Conservation (phyloP, 2,113 vertebrate genomes). For the Rhea americana region DNA sequence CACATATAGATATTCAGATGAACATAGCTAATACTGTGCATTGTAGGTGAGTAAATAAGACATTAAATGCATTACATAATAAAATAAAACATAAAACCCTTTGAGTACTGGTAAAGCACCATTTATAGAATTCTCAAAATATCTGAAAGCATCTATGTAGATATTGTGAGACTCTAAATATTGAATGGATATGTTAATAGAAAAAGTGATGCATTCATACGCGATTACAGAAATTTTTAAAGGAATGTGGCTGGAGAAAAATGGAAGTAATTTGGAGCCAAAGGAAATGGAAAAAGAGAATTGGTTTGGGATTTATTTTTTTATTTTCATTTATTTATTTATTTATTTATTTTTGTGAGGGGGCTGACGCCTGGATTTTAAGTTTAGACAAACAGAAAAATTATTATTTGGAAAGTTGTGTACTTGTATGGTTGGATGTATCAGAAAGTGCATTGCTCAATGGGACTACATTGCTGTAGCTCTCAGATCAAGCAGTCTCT, state of each 20-base stretch:
- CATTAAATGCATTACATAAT: constrained; percentile 67
- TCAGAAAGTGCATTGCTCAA: neutral
- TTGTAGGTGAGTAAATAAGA: constrained; percentile 74
- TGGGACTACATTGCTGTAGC: neutral
- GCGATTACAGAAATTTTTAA: neutral
- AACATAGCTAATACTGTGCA: constrained; percentile 72
- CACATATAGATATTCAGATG: constrained; percentile 69
- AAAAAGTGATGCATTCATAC: constrained; percentile 26
- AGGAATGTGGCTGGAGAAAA: neutral
- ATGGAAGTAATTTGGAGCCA: constrained; percentile 6
- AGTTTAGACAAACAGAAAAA: neutral
- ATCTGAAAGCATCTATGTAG: constrained; percentile 55
- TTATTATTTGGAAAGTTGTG: neutral
- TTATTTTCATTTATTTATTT: no score
- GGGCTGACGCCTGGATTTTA: neutral
- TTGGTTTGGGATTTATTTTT: neutral
- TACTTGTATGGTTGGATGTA: neutral
- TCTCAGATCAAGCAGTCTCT: neutral
- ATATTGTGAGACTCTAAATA: constrained; percentile 54
- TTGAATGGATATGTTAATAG: constrained; percentile 27
- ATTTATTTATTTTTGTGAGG: neutral
- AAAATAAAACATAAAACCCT: constrained; percentile 67
- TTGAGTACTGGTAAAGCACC: constrained; percentile 68
- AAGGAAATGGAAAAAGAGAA: neutral
- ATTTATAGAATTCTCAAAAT: constrained; percentile 48